phyloP scores from a whole-genome alignment of 1,140 invertebrate species.

The Drosophila triauraria region DNA sequence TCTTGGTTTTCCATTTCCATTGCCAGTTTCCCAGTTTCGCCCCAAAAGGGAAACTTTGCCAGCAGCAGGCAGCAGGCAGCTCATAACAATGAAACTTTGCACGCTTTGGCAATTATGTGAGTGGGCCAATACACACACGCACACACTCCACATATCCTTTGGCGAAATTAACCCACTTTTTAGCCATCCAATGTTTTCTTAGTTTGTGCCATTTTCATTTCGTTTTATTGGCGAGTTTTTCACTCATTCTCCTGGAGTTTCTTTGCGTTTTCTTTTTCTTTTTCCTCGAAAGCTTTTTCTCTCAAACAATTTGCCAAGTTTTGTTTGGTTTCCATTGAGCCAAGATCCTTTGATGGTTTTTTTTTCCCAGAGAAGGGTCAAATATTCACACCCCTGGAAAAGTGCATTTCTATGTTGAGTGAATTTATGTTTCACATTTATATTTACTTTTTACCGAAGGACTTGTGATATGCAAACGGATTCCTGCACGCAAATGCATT shows the following conservation, averaged over 20 bases:
- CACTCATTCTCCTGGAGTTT: constrained; percentile 3
- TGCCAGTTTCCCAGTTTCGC: neutral
- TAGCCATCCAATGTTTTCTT: constrained; percentile 55
- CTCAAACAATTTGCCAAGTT: constrained; percentile 34
- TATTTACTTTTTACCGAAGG: constrained; percentile 20
- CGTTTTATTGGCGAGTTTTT: constrained; percentile 16
- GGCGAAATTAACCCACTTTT: constrained; percentile 78
- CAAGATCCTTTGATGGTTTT: constrained; percentile 21
- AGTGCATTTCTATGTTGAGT: constrained; percentile 62
- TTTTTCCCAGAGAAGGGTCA: neutral
- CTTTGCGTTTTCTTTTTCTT: neutral
- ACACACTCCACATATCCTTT: constrained; percentile 41
- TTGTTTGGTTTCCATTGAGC: constrained; percentile 58
- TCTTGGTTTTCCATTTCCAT: constrained; percentile 4
- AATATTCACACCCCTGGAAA: constrained; percentile 10
- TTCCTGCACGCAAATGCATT: constrained; percentile 61
- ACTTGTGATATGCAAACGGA: constrained; percentile 61
- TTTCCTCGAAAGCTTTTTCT: constrained; percentile 4
- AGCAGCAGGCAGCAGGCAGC: constrained; percentile 46
- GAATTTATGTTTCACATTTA: constrained; percentile 38
- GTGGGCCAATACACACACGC: constrained; percentile 33
- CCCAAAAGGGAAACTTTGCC: constrained; percentile 48
- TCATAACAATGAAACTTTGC: constrained; percentile 76
- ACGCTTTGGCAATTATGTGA: constrained; percentile 67
- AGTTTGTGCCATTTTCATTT: constrained; percentile 54